These are phyloP conservation scores for Copidosoma floridanum DNA, from an alignment of 1,140 invertebrate genomes.

Conservation along the genomic window DNA sequence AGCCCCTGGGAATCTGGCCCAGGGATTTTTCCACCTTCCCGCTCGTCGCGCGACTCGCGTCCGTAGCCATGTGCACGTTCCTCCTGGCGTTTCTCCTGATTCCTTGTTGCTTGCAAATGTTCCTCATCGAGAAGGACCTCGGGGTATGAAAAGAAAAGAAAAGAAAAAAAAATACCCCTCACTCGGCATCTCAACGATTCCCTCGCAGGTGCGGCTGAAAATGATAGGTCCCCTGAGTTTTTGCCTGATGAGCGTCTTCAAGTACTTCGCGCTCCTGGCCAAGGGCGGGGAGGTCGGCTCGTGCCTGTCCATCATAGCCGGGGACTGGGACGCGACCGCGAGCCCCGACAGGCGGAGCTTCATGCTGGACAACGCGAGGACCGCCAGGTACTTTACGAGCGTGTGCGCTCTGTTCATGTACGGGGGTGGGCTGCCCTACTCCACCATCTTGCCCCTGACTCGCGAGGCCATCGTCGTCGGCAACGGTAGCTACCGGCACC, in stretches of 20 bases:
- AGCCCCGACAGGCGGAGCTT: background rate
- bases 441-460: constrained; percentile 26
- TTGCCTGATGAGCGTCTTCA: constrained; percentile 1
- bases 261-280: background rate
- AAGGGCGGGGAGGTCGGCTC: background rate
- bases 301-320: constrained; percentile 29
- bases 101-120: constrained; percentile 1
- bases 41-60: background rate
- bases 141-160: too few species aligned
- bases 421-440: constrained; percentile 29
- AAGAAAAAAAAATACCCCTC: too few species aligned
- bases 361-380: constrained; percentile 25
- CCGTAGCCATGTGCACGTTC: background rate
- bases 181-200: too few species aligned
- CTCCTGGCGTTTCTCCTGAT: constrained; percentile 2
- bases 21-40: background rate
- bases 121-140: constrained; percentile 12
- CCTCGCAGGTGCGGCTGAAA: constrained; percentile 3
- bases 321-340: constrained; percentile 29
- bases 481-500: constrained; percentile 16
- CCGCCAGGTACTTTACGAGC: constrained; percentile 24
- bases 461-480: background rate
- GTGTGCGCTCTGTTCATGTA: constrained; percentile 27
- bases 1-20: constrained; percentile 17
- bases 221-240: constrained; percentile 9